Evolutionary conservation across 1,140 invertebrate species (phyloP), one percentile per base, ranked within the genome.

Genomic region (Dinoponera quadriceps): DNA sequence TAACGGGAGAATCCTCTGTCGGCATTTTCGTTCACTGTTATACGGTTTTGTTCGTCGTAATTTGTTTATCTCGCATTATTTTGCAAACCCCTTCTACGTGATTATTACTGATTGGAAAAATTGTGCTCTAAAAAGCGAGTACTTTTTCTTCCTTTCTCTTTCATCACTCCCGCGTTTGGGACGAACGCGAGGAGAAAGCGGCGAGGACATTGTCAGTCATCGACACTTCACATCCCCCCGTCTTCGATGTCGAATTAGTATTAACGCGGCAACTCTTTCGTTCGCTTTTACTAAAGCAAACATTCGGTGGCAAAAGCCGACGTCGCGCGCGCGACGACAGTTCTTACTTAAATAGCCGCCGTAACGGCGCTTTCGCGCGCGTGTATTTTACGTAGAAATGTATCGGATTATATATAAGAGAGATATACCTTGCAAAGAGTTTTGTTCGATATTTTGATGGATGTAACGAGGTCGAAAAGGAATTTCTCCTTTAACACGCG

Each of bases 51-150:
- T n/a, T n/a, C n/a, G n/a, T n/a, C n/a, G n/a, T n/a, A n/a, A n/a
- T n/a, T n/a, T n/a, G n/a, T n/a, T n/a, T n/a, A n/a, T n/a, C n/a
- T n/a, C n/a, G n/a, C n/a, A n/a, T n/a, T n/a, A n/a, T n/a, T n/a
- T n/a, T n/a, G n/a, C n/a, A n/a, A n/a, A n/a, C n/a, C n/a, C n/a
- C n/a, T n/a, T n/a, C n/a, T n/a, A n/a, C n/a, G n/a, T n/a, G n/a
- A n/a, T n/a, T n/a, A n/a, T n/a, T n/a, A n/a, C n/a, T n/a, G n/a
- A n/a, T n/a, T n/a, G n/a, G n/a, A n/a, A n/a, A n/a, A n/a, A n/a
- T n/a, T n/a, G n/a, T n/a, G 86, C 85, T 90, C 88, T 74, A 88
- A 89, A 89, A 89, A 88, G 86, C 77, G 82, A 82, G 84, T 49
- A 69, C 75, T 83, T 49, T 20, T 72, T 55, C 51, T 49, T 72